Evolutionary conservation across 2,797 vertebrate species (phyloP), one percentile per base, ranked within the genome.

Genomic region (Synanceia verrucosa): DNA sequence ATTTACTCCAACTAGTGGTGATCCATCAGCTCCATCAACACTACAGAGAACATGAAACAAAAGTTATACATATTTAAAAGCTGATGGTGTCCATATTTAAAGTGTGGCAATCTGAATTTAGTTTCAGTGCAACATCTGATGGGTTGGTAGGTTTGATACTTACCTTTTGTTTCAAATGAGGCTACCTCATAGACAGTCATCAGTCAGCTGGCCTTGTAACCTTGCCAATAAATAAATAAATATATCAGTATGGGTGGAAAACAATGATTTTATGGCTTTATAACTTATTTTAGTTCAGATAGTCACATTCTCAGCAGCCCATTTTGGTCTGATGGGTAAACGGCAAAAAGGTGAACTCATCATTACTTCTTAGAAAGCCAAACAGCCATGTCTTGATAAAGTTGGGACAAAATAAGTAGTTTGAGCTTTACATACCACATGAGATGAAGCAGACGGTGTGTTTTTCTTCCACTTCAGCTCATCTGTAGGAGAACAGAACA

Each of bases 251-350:
- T 5, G 4, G 13, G 9, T 11, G 16, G 13, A 53, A 50, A 10
- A 9, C 8, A 18, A 2, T 2, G 4, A 39, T 18, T 16, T 37
- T 11, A 47, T 13, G 1, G 11, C 33, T 43, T 39, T 33, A 48
- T 31, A 56, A 18, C 9, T 48, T 46, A 1, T 34, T 58, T 44
- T 10, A 77, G 70, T 85, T 96, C 95, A 96, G 94, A 91, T 82
- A 48, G 70, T 91, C 73, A 92, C 68, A 88, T 52, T 85, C 4
- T 95, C 93, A 93, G 82, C 94, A 96, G 64, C 83, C 92, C 84
- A 87, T 73, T 48, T 71, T 66, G 68, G 86, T 98, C 95, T 93
- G 96, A 93, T 94, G 95, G 96, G 96, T 96, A 92, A 93, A 93
- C 90, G 87, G 91, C 90, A 68, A 92, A 91, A 83, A 73, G 24